Evolutionary conservation across 2,888 invertebrate species (phyloP).

Genomic region (Nowickia ferox): DNA sequence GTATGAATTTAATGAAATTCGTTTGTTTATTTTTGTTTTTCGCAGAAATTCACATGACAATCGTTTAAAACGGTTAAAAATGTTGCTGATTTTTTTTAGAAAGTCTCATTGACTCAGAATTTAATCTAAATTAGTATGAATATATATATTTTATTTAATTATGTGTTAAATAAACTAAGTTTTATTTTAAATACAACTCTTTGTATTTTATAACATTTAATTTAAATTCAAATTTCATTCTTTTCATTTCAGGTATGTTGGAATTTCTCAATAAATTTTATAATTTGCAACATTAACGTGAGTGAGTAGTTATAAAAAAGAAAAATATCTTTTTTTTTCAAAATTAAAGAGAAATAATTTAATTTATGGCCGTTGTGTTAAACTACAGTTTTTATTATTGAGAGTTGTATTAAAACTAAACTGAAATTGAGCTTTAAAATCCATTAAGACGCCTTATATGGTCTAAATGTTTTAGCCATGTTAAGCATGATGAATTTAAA

Average conservation of each 20-base stretch:
- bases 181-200: neutral
- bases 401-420: neutral
- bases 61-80: neutral
- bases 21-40: slow-evolving; percentile 11
- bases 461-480: slow-evolving; percentile 51
- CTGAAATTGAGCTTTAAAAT: slow-evolving; percentile 32
- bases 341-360: slow-evolving; percentile 48
- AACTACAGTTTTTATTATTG: slow-evolving; percentile 42
- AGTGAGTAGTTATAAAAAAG: slow-evolving; percentile 18
- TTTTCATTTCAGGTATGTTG: slow-evolving; percentile 56
- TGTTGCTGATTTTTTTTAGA: neutral
- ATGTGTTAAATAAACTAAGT: neutral
- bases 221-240: slow-evolving; percentile 24
- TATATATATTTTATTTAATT: no score
- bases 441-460: slow-evolving; percentile 44
- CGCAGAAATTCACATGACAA: slow-evolving; percentile 57
- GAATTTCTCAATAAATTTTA: slow-evolving; percentile 14
- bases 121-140: no score
- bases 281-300: slow-evolving; percentile 22
- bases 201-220: slow-evolving; percentile 6
- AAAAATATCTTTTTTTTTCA: neutral
- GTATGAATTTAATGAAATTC: neutral
- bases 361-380: slow-evolving; percentile 44
- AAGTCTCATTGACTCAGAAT: neutral
- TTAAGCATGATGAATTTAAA: slow-evolving; percentile 45